phyloP scores from a whole-genome alignment of 2,888 invertebrate genomes.

The Apeira syringaria region DNA sequence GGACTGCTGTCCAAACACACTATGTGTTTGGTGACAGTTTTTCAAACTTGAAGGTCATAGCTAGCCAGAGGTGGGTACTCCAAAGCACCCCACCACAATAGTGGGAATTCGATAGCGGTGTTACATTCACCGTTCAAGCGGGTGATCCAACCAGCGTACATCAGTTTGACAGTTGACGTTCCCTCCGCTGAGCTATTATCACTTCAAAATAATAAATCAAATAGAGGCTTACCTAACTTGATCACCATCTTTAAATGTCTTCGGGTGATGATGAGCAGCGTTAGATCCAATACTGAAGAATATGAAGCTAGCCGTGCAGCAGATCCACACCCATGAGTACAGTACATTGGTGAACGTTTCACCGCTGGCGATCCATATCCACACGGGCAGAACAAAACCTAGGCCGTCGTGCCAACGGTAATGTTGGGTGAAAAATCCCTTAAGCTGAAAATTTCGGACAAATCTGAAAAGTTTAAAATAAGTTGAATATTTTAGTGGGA shows the following conservation, averaged over 20 bases:
- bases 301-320: conserved; percentile 81
- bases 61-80: too few relatives aligned
- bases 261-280: conserved; percentile 92
- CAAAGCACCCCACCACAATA: too few relatives aligned
- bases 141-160: too few relatives aligned
- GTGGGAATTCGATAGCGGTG: too few relatives aligned
- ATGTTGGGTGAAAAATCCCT: conserved; percentile 53
- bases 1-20: too few relatives aligned
- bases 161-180: too few relatives aligned
- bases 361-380: conserved; percentile 62
- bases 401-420: conserved; percentile 62
- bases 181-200: too few relatives aligned
- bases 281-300: conserved; percentile 87
- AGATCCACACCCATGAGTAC: conserved; percentile 81
- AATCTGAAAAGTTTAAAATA: conserved; percentile 54
- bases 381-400: conserved; percentile 61
- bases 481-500: too few relatives aligned
- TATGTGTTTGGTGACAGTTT: too few relatives aligned
- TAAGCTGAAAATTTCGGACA: conserved; percentile 44
- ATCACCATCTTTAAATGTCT: conserved; percentile 91
- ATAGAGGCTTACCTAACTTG: conserved; percentile 56
- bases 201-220: too few relatives aligned
- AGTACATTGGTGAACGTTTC: conserved; percentile 54
- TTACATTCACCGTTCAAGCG: too few relatives aligned
- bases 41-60: too few relatives aligned